Percentiles rank a stretch among this genome's conserved stretches.
Evolutionary conservation across 2,113 vertebrate species (phyloP).

Genomic region (Setophaga kirtlandii): DNA sequence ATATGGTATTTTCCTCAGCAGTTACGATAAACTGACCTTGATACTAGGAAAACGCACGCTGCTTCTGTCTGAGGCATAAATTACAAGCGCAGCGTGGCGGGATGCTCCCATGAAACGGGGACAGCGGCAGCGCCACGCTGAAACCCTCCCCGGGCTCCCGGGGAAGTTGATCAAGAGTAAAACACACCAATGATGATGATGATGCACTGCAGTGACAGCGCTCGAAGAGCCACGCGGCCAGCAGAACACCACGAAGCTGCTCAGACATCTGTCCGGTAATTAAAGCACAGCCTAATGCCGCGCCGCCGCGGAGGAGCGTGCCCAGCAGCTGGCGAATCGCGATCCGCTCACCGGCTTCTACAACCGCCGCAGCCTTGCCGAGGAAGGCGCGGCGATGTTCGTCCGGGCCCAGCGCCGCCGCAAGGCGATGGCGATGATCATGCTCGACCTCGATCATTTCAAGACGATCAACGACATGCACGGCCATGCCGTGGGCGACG

Average conservation of each 20-base stretch:
- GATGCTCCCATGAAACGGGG: background rate
- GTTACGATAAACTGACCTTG: slow-evolving; percentile 60
- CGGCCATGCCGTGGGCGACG: too few relatives aligned
- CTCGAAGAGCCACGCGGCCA: background rate
- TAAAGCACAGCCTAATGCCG: background rate
- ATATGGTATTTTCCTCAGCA: slow-evolving; percentile 55
- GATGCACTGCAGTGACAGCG: background rate
- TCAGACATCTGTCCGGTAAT: background rate
- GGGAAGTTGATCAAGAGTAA: background rate
- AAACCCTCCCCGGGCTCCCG: background rate
- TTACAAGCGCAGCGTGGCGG: background rate
- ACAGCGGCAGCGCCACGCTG: background rate
- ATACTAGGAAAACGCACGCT: slow-evolving; percentile 6
- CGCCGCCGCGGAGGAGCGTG: background rate
- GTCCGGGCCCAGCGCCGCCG: too few relatives aligned
- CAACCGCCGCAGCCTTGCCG: too few relatives aligned
- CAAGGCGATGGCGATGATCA: too few relatives aligned
- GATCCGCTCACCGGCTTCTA: too few relatives aligned
- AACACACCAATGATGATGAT: background rate
- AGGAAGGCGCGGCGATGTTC: too few relatives aligned
- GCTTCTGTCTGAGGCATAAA: background rate
- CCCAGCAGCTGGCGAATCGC: too few relatives aligned
- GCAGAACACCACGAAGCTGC: background rate
- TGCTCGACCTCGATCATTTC: too few relatives aligned
- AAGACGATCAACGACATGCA: too few relatives aligned